phyloP scores from a whole-genome alignment of 2,113 vertebrate species.

The Chloropsis cyanopogon region DNA sequence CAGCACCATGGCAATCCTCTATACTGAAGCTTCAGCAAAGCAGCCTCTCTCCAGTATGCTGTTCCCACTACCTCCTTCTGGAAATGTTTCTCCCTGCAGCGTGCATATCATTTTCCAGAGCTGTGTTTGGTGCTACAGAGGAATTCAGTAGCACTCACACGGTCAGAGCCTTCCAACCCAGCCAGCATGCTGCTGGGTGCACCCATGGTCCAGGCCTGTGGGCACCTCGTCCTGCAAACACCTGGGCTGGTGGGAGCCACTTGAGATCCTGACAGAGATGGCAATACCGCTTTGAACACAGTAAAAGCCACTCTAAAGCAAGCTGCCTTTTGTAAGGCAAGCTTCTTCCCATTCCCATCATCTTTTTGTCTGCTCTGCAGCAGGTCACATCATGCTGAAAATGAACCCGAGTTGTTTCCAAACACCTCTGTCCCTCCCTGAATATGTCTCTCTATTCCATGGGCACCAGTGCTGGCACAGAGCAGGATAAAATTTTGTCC shows the following conservation, averaged over 20 bases:
- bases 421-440: neutral
- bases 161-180: neutral
- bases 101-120: neutral
- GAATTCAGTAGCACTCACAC: neutral
- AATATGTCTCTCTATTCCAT: neutral
- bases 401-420: neutral
- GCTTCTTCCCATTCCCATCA: neutral
- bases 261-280: neutral
- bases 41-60: neutral
- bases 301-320: neutral
- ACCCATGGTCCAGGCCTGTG: fast-evolving
- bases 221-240: neutral
- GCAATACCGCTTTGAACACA: neutral
- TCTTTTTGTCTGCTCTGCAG: neutral
- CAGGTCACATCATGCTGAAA: neutral
- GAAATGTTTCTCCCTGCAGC: neutral
- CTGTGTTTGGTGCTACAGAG: neutral
- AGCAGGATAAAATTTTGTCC: neutral
- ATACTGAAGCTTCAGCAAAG: neutral
- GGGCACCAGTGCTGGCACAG: neutral
- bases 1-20: neutral
- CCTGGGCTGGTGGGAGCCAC: neutral
- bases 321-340: neutral
- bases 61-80: neutral
- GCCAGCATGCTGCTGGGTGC: fast-evolving